phyloP scores from a whole-genome alignment of 2,888 invertebrate species.

The Limnephilus auricula region DNA sequence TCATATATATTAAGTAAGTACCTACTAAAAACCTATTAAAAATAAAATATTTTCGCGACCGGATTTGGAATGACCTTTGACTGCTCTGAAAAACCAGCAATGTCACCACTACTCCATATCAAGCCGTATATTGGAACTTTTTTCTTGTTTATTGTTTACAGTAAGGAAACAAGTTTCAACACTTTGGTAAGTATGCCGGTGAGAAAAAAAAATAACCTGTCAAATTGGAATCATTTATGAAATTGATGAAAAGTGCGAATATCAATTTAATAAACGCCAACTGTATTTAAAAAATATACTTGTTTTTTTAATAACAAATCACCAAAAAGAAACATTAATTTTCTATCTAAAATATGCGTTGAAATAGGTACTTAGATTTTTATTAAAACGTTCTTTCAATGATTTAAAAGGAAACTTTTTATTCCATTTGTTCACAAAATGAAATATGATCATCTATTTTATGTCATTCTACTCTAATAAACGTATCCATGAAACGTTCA shows the following conservation, averaged over 20 bases:
- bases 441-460: not conserved
- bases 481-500: not conserved
- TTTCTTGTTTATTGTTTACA: not conserved
- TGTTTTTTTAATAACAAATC: not conserved
- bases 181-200: not conserved
- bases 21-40: too few species aligned
- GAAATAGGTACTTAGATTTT: not conserved
- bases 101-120: too few species aligned
- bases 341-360: not conserved
- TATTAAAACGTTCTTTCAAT: not conserved
- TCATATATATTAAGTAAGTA: too few species aligned
- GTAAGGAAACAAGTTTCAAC: not conserved
- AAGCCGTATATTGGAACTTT: too few species aligned
- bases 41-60: too few species aligned
- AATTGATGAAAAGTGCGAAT: not conserved
- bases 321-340: not conserved
- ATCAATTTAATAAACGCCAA: not conserved
- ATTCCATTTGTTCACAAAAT: not conserved
- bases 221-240: not conserved
- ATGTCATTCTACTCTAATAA: not conserved
- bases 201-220: not conserved
- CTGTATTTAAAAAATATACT: not conserved
- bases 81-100: too few species aligned
- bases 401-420: not conserved
- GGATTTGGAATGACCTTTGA: too few species aligned